These are phyloP conservation scores for Frieseomelitta varia DNA, from an alignment of 1,140 invertebrate genomes.

Conservation along the genomic window DNA sequence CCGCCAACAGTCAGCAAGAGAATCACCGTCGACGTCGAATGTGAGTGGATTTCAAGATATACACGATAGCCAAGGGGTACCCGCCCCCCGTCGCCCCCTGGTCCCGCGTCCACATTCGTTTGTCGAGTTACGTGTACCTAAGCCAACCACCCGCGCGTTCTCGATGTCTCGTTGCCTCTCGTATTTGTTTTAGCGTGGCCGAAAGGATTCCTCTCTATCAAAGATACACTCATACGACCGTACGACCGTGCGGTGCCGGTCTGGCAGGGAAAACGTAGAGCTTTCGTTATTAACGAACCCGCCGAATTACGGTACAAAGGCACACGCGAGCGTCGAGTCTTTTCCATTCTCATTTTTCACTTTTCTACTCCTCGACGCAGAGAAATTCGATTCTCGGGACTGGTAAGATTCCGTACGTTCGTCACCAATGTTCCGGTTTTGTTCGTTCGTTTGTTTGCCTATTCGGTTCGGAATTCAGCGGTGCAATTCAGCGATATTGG, in stretches of 20 bases:
- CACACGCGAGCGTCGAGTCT: neutral
- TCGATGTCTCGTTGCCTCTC: neutral
- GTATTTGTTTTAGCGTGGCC: neutral
- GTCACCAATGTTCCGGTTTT: too few relatives aligned
- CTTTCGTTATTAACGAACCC: neutral
- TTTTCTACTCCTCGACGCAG: too few relatives aligned
- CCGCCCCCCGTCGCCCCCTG: too few relatives aligned
- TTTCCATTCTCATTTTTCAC: neutral
- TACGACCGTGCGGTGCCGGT: too few relatives aligned
- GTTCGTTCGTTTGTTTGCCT: too few relatives aligned
- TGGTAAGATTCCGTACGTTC: too few relatives aligned
- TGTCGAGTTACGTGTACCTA: conserved; percentile 5
- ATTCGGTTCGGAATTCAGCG: too few relatives aligned
- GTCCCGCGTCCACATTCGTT: neutral
- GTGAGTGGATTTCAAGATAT: conserved; percentile 84
- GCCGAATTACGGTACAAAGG: neutral
- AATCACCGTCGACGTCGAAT: conserved; percentile 94
- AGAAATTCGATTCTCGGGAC: neutral
- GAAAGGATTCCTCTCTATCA: neutral
- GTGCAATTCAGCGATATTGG: too few relatives aligned
- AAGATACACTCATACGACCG: neutral
- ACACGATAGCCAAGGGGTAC: neutral
- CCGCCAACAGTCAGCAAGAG: conserved; percentile 94
- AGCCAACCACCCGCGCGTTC: neutral
- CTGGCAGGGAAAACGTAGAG: too few relatives aligned